Evolutionary conservation across 2,797 vertebrate genomes (phyloP).

Genomic region (Lepus oiostolus): DNA sequence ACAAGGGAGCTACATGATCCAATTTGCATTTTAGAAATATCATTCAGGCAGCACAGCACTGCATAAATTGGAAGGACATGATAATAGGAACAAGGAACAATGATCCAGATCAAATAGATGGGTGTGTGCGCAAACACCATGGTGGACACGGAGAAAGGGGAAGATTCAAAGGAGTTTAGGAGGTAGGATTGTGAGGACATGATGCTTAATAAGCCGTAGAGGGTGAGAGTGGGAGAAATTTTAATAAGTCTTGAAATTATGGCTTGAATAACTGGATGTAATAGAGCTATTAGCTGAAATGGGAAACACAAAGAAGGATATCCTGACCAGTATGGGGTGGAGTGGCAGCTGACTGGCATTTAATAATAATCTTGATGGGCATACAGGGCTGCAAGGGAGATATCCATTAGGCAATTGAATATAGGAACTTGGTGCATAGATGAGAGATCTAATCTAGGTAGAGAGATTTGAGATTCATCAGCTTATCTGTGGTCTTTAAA

Average conservation of each 20-base stretch:
- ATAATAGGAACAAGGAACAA: neutral
- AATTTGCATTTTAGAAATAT: conserved; percentile 17
- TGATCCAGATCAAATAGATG: neutral
- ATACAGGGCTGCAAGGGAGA: neutral
- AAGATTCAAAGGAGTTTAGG: neutral
- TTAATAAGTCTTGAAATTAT: neutral
- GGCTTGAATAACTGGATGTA: neutral
- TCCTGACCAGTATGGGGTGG: neutral
- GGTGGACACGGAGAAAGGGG: neutral
- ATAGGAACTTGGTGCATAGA: neutral
- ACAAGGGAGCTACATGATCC: neutral
- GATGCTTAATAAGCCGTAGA: neutral
- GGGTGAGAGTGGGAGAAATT: neutral
- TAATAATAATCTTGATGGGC: neutral
- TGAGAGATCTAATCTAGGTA: neutral
- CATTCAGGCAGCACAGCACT: neutral
- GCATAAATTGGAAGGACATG: neutral
- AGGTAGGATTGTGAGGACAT: neutral
- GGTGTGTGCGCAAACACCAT: neutral
- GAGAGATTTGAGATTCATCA: neutral
- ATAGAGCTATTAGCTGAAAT: neutral
- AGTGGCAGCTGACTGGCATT: neutral
- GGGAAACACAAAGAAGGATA: neutral
- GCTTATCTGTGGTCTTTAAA: neutral
- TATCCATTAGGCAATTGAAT: neutral